Percentiles rank a stretch among this genome's conserved stretches.
phyloP scores from a whole-genome alignment of 2,888 invertebrate genomes.

The Ophion ellenae region DNA sequence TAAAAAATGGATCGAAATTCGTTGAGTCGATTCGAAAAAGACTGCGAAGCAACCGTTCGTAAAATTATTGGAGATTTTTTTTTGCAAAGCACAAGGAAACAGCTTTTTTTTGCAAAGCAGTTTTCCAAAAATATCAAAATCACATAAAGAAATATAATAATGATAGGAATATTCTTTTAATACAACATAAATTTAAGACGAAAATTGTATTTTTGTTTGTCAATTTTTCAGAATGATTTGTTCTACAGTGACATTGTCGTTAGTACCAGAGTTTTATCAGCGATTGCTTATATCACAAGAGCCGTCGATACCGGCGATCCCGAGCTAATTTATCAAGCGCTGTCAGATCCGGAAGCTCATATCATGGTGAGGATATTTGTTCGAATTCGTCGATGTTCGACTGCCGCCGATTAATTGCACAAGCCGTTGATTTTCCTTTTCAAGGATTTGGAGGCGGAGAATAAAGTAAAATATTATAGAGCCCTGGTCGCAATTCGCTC shows the following conservation, averaged over 20 bases:
- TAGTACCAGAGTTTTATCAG: conserved; percentile 86
- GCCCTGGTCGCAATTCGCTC: conserved; percentile 84
- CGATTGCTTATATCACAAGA: conserved; percentile 87
- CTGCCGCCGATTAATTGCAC: background rate
- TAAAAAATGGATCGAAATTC: background rate
- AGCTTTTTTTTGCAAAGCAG: background rate
- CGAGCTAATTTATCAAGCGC: conserved; percentile 85
- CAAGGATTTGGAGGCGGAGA: conserved; percentile 85
- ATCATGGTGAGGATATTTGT: conserved; percentile 72
- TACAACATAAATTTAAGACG: background rate
- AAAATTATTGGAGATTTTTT: background rate
- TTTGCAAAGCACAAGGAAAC: background rate
- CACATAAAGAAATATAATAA: too few relatives aligned
- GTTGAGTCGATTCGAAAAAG: background rate
- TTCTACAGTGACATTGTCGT: conserved; percentile 87
- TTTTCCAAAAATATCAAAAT: too few relatives aligned
- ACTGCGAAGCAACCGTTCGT: background rate
- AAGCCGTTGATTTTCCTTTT: conserved; percentile 66
- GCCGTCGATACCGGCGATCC: conserved; percentile 87
- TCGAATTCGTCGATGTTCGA: background rate
- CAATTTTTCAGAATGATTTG: conserved; percentile 83
- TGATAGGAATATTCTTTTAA: too few relatives aligned
- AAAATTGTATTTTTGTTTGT: background rate
- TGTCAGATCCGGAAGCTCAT: conserved; percentile 85
- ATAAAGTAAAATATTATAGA: conserved; percentile 85